Conservation (phyloP, 2,797 vertebrate species). For the Crenichthys baileyi region DNA sequence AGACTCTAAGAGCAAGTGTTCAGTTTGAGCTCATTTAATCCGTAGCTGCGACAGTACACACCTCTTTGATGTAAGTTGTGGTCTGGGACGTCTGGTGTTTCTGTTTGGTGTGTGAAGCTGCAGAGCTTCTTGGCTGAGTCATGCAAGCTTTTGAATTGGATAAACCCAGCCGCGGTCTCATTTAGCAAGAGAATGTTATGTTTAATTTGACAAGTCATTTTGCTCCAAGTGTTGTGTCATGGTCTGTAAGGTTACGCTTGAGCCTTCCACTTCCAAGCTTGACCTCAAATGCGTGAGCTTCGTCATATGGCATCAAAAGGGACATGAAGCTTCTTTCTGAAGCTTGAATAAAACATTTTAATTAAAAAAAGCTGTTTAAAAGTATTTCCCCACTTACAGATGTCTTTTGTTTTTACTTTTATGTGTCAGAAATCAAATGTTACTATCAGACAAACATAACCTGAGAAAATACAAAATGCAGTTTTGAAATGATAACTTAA, state of each 20-base stretch:
- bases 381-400: background rate
- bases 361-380: background rate
- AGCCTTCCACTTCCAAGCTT: slow-evolving; percentile 19
- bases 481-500: too few relatives aligned
- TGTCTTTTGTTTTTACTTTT: background rate
- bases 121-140: slow-evolving; percentile 43
- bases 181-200: slow-evolving; percentile 57
- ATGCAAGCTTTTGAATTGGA: slow-evolving; percentile 40
- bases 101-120: slow-evolving; percentile 39
- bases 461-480: too few relatives aligned
- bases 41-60: slow-evolving; percentile 32
- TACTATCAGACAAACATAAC: too few relatives aligned
- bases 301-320: background rate
- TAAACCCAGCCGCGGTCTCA: slow-evolving; percentile 45
- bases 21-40: slow-evolving; percentile 36
- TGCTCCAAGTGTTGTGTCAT: slow-evolving; percentile 60
- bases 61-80: slow-evolving; percentile 48
- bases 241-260: slow-evolving; percentile 45
- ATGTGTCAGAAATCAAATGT: too few relatives aligned
- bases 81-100: slow-evolving; percentile 40
- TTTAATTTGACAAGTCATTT: slow-evolving; percentile 64
- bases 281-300: slow-evolving; percentile 16
- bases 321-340: background rate
- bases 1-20: slow-evolving; percentile 28
- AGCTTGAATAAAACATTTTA: slow-evolving; percentile 6